Evolutionary conservation across 1,140 invertebrate species (phyloP).

Genomic region (Temnothorax longispinosus): DNA sequence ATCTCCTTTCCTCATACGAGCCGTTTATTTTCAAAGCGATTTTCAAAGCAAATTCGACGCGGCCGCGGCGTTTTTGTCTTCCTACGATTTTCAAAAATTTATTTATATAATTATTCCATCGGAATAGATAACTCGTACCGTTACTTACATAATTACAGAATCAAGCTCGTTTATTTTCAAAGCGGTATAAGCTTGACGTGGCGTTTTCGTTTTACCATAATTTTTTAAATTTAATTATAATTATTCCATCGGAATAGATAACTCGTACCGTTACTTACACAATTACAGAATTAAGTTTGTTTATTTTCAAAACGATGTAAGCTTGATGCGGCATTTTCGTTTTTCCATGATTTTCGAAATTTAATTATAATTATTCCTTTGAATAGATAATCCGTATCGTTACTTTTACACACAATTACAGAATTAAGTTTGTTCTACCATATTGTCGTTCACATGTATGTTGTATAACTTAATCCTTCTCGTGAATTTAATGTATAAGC

Average conservation of each 20-base stretch:
- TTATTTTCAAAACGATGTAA: no score
- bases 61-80: neutral
- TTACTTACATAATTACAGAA: neutral
- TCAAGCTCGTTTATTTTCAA: neutral
- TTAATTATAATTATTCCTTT: no score
- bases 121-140: neutral
- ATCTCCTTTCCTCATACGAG: neutral
- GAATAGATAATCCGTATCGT: no score
- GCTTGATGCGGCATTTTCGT: no score
- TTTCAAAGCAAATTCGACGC: no score
- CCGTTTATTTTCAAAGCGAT: neutral
- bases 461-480: neutral
- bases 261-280: neutral
- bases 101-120: constrained; percentile 1
- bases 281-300: neutral
- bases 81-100: neutral
- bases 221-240: neutral
- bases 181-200: neutral
- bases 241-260: neutral
- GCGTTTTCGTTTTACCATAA: neutral
- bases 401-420: no score
- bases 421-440: neutral
- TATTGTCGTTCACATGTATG: no score
- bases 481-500: neutral
- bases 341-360: no score